phyloP scores from a whole-genome alignment of 1,140 invertebrate genomes.

The Cepaea nemoralis region DNA sequence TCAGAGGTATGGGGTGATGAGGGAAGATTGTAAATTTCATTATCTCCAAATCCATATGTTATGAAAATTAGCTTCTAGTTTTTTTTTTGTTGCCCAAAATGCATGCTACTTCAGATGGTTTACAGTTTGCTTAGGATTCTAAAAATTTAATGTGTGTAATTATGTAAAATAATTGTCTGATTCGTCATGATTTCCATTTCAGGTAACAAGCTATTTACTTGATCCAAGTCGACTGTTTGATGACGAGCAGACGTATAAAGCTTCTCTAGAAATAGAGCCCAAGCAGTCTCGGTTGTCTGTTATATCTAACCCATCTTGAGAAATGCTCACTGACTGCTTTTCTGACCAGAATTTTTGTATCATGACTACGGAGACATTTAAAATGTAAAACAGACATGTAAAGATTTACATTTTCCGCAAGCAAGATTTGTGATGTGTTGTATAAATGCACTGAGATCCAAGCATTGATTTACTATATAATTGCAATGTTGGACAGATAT shows the following conservation, averaged over 20 bases:
- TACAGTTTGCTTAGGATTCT: no score
- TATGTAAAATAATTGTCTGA: conserved; percentile 70
- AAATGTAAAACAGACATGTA: no score
- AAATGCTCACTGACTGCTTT: not conserved
- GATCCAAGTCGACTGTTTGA: conserved; percentile 80
- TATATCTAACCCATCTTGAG: conserved; percentile 52
- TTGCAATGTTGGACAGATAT: not conserved
- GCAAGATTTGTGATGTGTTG: not conserved
- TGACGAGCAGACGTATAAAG: conserved; percentile 87
- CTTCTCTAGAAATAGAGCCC: conserved; percentile 88
- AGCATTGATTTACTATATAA: not conserved
- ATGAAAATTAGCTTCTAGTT: no score
- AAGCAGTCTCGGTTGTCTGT: conserved; percentile 73
- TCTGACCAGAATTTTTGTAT: not conserved
- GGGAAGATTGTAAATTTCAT: no score
- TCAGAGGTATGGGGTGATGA: no score
- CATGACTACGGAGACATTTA: not conserved
- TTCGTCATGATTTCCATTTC: not conserved
- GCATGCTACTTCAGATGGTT: no score
- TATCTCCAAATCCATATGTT: no score
- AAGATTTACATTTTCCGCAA: not conserved
- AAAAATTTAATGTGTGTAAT: no score
- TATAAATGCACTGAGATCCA: not conserved
- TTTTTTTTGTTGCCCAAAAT: no score
- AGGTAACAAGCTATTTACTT: conserved; percentile 83